Percentiles rank a stretch among this genome's conserved stretches.
Evolutionary conservation across 2,888 invertebrate genomes (phyloP).

Genomic region (Helobdella robusta): DNA sequence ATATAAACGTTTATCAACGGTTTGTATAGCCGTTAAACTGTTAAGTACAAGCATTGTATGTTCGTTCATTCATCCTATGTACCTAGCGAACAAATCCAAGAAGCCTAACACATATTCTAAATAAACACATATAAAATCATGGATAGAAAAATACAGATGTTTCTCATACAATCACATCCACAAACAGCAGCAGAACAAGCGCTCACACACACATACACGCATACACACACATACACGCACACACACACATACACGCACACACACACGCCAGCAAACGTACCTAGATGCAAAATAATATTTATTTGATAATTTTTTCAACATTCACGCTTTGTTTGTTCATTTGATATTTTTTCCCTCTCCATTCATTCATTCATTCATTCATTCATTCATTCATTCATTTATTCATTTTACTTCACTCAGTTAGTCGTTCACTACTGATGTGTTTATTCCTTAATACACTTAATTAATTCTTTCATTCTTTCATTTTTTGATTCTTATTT

Average conservation of each 20-base stretch:
- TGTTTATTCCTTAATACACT: neutral
- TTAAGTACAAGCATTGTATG: too few relatives aligned
- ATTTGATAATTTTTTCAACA: neutral
- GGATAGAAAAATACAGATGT: too few relatives aligned
- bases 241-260: neutral
- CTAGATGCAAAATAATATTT: too few relatives aligned
- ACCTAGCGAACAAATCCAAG: too few relatives aligned
- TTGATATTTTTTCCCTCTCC: neutral
- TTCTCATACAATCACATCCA: neutral
- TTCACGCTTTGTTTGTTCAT: neutral
- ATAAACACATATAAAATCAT: too few relatives aligned
- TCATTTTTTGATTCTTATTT: neutral
- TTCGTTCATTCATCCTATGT: too few relatives aligned
- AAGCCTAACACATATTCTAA: too few relatives aligned
- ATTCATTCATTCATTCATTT: neutral
- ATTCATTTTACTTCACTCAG: neutral
- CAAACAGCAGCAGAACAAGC: neutral
- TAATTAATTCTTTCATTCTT: neutral
- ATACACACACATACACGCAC: neutral
- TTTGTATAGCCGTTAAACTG: too few relatives aligned
- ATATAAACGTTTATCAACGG: too few relatives aligned
- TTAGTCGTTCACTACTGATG: neutral
- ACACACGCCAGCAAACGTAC: neutral
- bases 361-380: neutral
- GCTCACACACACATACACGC: neutral